phyloP scores from a whole-genome alignment of 2,113 vertebrate genomes.

The Podarcis raffonei region DNA sequence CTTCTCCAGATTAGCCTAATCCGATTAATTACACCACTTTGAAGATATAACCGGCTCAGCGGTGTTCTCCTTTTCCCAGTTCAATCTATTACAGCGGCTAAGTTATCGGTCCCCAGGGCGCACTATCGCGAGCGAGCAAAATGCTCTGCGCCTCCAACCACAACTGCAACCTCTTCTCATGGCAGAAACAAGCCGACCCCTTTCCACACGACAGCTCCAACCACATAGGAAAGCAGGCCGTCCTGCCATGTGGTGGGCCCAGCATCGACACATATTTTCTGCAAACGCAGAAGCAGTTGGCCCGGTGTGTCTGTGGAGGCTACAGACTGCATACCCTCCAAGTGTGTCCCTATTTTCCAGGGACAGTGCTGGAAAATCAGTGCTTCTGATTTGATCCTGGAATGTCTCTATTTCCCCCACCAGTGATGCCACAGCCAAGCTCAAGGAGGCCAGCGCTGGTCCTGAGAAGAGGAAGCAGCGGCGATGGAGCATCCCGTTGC shows the following conservation, averaged over 20 bases:
- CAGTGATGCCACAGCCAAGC: no score
- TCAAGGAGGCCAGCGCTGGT: no score
- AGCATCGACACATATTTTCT: not conserved
- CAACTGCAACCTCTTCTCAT: not conserved
- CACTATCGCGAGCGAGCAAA: not conserved
- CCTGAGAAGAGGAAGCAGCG: no score
- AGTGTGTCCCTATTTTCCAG: no score
- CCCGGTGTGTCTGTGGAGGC: not conserved
- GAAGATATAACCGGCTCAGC: not conserved
- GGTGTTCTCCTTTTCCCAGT: not conserved
- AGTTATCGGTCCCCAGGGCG: not conserved
- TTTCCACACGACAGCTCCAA: not conserved
- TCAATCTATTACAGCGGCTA: slow-evolving; percentile 9
- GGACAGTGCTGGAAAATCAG: no score
- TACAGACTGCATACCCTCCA: not conserved
- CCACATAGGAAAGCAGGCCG: not conserved
- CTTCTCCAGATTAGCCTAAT: slow-evolving; percentile 20
- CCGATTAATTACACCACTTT: slow-evolving; percentile 18
- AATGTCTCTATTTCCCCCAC: no score
- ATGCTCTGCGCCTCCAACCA: not conserved
- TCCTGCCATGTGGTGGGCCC: not conserved
- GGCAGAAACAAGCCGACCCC: not conserved
- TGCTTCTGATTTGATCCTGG: no score
- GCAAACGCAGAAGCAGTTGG: not conserved
- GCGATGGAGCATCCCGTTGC: no score